Conservation (phyloP, 2,797 vertebrate genomes). For the Echiichthys vipera region DNA sequence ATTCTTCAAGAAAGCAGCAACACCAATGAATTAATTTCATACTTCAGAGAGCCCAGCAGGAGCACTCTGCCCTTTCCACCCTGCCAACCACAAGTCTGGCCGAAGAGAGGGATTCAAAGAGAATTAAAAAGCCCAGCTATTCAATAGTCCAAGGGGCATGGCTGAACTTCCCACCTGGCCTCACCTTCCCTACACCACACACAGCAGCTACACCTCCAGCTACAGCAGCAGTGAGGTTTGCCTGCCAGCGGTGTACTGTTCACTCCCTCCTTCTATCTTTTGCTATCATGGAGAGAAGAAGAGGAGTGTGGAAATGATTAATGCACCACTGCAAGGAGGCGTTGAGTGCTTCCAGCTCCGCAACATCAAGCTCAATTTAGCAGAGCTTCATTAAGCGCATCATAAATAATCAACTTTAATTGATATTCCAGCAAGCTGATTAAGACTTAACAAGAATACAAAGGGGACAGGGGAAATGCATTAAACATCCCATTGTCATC, state of each 20-base stretch:
- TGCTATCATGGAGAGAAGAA: conserved; percentile 21
- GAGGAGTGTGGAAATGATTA: conserved; percentile 57
- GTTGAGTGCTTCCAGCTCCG: conserved; percentile 45
- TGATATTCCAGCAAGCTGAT: conserved; percentile 65
- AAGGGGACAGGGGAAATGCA: conserved; percentile 60
- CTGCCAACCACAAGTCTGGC: conserved; percentile 57
- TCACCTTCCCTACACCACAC: conserved; percentile 44
- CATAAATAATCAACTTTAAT: conserved; percentile 76
- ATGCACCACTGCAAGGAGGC: conserved; percentile 47
- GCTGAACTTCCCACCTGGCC: conserved; percentile 60
- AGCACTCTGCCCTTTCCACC: conserved; percentile 53
- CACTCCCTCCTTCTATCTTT: conserved; percentile 17
- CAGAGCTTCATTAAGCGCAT: conserved; percentile 64
- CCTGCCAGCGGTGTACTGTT: conserved; percentile 19
- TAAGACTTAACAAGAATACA: conserved; percentile 66
- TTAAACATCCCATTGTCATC: conserved; percentile 26
- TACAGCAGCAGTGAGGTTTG: conserved; percentile 25
- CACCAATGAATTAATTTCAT: conserved; percentile 68
- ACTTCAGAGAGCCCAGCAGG: conserved; percentile 66
- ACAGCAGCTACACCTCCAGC: conserved; percentile 17
- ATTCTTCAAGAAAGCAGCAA: conserved; percentile 65
- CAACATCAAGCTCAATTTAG: conserved; percentile 58
- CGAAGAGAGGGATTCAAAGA: conserved; percentile 34
- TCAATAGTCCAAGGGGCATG: conserved; percentile 39
- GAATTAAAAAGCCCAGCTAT: conserved; percentile 49